A percentile compares a stretch with the other conserved stretches of the same genome.
These are phyloP conservation scores for Gasterosteus nipponicus DNA, from an alignment of 2,113 vertebrate species.

Conservation along the genomic window DNA sequence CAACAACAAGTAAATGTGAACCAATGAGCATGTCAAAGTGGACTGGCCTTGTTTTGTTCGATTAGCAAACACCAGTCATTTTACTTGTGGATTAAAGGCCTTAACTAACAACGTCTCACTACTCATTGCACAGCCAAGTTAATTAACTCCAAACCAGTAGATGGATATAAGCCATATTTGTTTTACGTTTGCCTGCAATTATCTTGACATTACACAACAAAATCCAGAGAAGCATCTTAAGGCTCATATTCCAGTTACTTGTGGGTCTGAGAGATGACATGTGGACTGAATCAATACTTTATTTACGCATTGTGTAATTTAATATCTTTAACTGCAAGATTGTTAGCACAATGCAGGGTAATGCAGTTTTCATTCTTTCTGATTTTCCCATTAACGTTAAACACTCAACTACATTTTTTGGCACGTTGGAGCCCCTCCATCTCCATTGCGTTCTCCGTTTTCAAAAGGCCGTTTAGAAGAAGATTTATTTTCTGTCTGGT, in stretches of 20 bases:
- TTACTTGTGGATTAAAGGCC: background rate
- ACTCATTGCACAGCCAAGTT: background rate
- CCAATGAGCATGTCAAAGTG: background rate
- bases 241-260: background rate
- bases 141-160: background rate
- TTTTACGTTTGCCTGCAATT: background rate
- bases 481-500: conserved; percentile 45
- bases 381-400: background rate
- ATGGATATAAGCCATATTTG: background rate
- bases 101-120: background rate
- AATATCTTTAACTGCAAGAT: background rate
- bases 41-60: background rate
- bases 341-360: background rate
- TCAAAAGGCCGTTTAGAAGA: conserved; percentile 29
- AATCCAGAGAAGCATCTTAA: conserved; percentile 1
- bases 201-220: background rate
- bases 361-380: background rate
- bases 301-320: background rate
- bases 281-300: background rate
- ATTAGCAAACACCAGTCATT: background rate
- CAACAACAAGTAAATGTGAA: background rate
- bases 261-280: background rate
- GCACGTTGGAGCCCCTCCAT: conserved; percentile 34
- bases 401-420: background rate
- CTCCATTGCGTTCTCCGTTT: conserved; percentile 33